Evolutionary conservation across 2,113 vertebrate genomes (phyloP), one percentile per base, ranked within the genome.

Genomic region (Lamprologus tigripictilis): DNA sequence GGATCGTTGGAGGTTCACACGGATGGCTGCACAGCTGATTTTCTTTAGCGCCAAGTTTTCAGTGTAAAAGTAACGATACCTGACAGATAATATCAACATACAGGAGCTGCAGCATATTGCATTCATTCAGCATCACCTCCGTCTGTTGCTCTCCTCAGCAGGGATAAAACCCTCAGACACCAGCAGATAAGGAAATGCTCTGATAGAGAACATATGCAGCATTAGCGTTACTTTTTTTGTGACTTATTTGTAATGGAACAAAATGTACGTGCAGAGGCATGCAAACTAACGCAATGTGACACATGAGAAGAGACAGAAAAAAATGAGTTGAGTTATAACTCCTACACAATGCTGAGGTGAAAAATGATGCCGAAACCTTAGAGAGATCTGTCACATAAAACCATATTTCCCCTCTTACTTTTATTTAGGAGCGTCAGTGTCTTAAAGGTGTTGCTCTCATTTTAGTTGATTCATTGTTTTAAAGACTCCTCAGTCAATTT

Each of bases 1-100:
- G 11, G 76, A 35, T 13, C 10, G 40, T 88, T 78, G 79, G 23
- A 53, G 28, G 17, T 14, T 81, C 40, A 55, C 42, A 53, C 4
- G 17, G 58, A 42, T 33, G 40, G 40, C 76, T 54, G 35, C 53
- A 68, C 51, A 49, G 51, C 82, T n/a, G 9, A 57, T 82, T 54
- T 80, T 86, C 57, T 80, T 53, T 57, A 40, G 19, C 42, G 17
- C 17, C 42, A 45, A 58, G 79, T 83, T 86, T 55, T 51, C 26
- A 55, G 58, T 26, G 53, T 61, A 80, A 90, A 86, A 78, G 6
- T 26, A 93, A 88, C 86, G 55, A 87, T 61, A 88, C 81, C 89
- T 88, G 81, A 86, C 76, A 63, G 90, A 88, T 92, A 73, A 87
- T 73, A 93, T 92, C 90, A 87, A 71, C 82, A 82, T 40, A 68